A percentile compares a stretch with the other conserved stretches of the same genome.
Conservation (phyloP, 2,797 vertebrate genomes). For the Helicolenus hilgendorfi region DNA sequence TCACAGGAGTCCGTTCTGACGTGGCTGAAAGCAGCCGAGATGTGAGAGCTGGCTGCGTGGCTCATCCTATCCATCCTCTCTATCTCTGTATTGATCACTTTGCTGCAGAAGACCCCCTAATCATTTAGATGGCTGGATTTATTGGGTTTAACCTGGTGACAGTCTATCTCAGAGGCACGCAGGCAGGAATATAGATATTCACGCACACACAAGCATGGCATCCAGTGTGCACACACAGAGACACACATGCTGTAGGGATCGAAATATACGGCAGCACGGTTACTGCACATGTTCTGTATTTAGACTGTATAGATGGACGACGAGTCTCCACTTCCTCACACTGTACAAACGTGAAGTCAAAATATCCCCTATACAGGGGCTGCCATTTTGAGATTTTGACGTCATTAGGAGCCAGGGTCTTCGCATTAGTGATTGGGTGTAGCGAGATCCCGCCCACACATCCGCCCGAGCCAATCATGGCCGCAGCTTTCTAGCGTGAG, state of each 20-base stretch:
- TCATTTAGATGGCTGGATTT: conserved; percentile 75
- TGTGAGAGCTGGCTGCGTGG: conserved; percentile 36
- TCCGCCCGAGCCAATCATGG: not conserved
- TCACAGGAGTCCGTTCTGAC: conserved; percentile 16
- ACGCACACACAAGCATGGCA: not conserved
- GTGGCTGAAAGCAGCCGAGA: conserved; percentile 26
- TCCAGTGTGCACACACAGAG: not conserved
- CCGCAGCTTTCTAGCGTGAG: not conserved
- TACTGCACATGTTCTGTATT: not conserved
- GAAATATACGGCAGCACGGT: not conserved
- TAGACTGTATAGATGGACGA: too few relatives aligned
- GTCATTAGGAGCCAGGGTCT: not conserved
- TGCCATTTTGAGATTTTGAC: fast-evolving
- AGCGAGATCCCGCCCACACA: not conserved
- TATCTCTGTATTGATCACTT: conserved; percentile 73
- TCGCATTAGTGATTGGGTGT: not conserved
- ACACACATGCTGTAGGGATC: not conserved
- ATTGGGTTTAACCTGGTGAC: conserved; percentile 76
- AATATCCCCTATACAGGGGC: not conserved
- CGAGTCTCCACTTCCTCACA: not conserved
- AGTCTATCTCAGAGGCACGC: conserved; percentile 27
- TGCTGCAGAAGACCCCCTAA: conserved; percentile 66
- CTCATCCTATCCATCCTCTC: conserved; percentile 48
- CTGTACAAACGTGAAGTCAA: not conserved
- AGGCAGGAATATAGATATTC: not conserved